A percentile compares a stretch with the other conserved stretches of the same genome.
phyloP scores from a whole-genome alignment of 2,113 vertebrate species.

The Thryonomys swinderianus region DNA sequence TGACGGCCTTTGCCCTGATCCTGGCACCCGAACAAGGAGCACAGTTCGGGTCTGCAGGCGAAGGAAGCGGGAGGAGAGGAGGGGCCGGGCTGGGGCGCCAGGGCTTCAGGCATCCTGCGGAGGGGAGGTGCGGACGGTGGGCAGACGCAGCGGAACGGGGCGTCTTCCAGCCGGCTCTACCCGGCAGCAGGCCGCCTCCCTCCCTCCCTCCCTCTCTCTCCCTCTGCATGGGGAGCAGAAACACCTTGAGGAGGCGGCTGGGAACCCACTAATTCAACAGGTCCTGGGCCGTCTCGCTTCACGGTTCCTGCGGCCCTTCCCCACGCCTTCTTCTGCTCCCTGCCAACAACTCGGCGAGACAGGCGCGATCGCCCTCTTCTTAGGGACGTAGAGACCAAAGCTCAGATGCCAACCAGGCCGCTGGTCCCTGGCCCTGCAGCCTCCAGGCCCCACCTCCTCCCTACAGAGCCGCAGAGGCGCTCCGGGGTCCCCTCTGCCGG shows the following conservation, averaged over 20 bases:
- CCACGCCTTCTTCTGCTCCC: slow-evolving; percentile 68
- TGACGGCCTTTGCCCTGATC: neutral
- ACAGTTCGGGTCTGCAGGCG: too few species aligned
- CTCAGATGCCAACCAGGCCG: neutral
- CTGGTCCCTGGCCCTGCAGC: neutral
- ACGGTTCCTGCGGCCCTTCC: slow-evolving; percentile 52
- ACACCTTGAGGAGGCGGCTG: neutral
- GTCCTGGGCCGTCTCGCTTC: slow-evolving; percentile 32
- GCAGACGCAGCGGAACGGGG: neutral
- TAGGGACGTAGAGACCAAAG: slow-evolving; percentile 54
- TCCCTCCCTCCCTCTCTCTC: neutral
- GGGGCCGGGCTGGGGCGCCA: neutral
- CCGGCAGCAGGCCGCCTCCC: neutral
- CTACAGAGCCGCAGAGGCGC: neutral
- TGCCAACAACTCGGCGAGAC: slow-evolving; percentile 50
- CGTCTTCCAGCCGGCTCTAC: neutral
- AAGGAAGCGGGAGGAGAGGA: too few species aligned
- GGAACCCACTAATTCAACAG: slow-evolving; percentile 16
- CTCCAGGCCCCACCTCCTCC: neutral
- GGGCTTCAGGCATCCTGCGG: neutral
- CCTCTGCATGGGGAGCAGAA: neutral
- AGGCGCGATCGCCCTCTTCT: slow-evolving; percentile 41
- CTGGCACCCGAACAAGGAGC: neutral
- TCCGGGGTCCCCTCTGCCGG: neutral
- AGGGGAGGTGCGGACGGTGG: neutral